Base-by-base conservation (phyloP, 2,113 vertebrate genomes). In the Prionailurus bengalensis region DNA sequence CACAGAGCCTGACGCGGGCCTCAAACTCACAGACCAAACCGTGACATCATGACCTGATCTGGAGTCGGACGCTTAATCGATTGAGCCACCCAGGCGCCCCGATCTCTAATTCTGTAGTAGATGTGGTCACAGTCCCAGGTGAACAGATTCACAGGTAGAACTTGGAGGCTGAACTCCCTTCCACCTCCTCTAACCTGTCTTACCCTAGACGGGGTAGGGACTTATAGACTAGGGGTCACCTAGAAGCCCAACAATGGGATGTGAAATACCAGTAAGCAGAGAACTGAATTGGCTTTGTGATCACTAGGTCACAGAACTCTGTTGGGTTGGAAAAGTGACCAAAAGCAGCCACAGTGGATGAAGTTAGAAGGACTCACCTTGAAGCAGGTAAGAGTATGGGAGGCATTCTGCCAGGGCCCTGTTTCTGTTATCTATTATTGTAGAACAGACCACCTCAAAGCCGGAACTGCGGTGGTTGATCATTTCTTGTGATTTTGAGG, bases 231-330 rank as follows among this genome's bases (percentile, higher is more conserved):
- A 76, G 23, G 89, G 58, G 9, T 84, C 76, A 89, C 12, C 61
- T 36, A 82, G 85, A 85, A 93, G 45, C n/a, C 33, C 61, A 25
- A 1, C 9, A 42, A 7, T 94, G 39, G 78, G 17, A 5, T 80
- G 27, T 36, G 58, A 65, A 39, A 23, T 86, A n/a, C 31, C 36
- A 53, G 0, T 63, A 68, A 84, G 84, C 90, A 71, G 73, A 92
- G 17, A n/a, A 78, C 2, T 92, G 61, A 88, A 21, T 55, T 85
- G 53, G 33, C 42, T 91, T 79, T 89, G 58, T 94, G 53, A 39
- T 97, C 70, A 70, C 45, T 93, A 98, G 97, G 61, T 97, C 23
- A 39, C 21, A 89, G 55, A 79, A 91, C 16, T 85, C 53, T 7
- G 5, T 12, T 8, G 42, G n/a, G 4, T 71, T 1, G 4, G 39